These are phyloP conservation scores for Saccostrea echinata DNA, from an alignment of 1,140 invertebrate species.

Conservation along the genomic window DNA sequence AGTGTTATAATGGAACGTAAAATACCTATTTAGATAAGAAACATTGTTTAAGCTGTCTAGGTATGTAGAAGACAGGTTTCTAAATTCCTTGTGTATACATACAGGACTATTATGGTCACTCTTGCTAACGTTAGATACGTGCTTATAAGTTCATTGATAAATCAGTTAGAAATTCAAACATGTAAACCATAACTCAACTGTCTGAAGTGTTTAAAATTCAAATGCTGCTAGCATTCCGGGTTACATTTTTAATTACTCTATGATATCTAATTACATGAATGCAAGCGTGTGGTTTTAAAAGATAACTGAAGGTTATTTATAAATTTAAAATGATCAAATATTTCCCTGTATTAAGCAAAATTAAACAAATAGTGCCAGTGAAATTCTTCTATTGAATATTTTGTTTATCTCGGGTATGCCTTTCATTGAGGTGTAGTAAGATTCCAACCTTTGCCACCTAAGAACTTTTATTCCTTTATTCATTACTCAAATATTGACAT, in stretches of 20 bases:
- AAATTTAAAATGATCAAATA: background rate
- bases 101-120: background rate
- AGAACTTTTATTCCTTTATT: background rate
- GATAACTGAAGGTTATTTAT: background rate
- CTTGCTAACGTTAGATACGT: too few relatives aligned
- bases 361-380: constrained; percentile 7
- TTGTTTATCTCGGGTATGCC: background rate
- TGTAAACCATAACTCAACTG: background rate
- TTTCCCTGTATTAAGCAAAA: background rate
- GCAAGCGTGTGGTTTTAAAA: background rate
- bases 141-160: too few relatives aligned
- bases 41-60: background rate
- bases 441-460: background rate
- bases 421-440: background rate
- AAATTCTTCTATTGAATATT: constrained; percentile 10
- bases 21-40: constrained; percentile 17
- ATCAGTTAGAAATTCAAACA: background rate
- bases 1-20: background rate
- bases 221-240: too few relatives aligned
- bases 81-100: background rate
- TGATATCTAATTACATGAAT: background rate
- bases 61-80: background rate
- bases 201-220: background rate
- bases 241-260: background rate
- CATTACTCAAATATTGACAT: constrained; percentile 19